phyloP scores from a whole-genome alignment of 2,797 vertebrate genomes.

The Propithecus deckenii region DNA sequence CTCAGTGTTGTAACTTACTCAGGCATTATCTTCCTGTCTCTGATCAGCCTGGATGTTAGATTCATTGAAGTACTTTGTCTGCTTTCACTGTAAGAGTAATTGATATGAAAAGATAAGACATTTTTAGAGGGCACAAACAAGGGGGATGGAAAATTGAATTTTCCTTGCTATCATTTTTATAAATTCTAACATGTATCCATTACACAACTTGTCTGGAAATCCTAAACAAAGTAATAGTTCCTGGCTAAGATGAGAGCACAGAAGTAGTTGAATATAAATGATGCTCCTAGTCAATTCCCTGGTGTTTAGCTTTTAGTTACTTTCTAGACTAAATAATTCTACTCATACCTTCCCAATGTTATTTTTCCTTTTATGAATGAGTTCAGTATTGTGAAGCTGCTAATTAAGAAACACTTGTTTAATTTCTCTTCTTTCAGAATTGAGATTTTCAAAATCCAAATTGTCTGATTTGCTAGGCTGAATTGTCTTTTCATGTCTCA shows the following conservation, averaged over 20 bases:
- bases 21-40: conserved; percentile 68
- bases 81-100: conserved; percentile 69
- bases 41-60: conserved; percentile 70
- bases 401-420: not conserved
- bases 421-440: not conserved
- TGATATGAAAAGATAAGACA: conserved; percentile 76
- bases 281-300: not conserved
- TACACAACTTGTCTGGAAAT: conserved; percentile 72
- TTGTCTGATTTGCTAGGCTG: not conserved
- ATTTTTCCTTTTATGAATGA: not conserved
- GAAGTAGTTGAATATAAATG: not conserved
- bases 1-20: conserved; percentile 69
- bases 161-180: conserved; percentile 71
- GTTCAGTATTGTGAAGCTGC: not conserved
- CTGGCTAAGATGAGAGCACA: conserved; percentile 50
- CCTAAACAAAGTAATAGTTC: conserved; percentile 65
- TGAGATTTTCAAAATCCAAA: not conserved
- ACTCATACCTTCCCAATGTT: not conserved
- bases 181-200: conserved; percentile 73
- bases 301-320: not conserved
- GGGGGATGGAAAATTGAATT: conserved; percentile 78
- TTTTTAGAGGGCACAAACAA: conserved; percentile 78
- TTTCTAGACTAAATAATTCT: not conserved
- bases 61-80: conserved; percentile 67
- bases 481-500: not conserved